A percentile compares a stretch with the other conserved stretches of the same genome.
These are phyloP conservation scores for Heliconius congener DNA, from an alignment of 1,140 invertebrate genomes.

Conservation along the genomic window DNA sequence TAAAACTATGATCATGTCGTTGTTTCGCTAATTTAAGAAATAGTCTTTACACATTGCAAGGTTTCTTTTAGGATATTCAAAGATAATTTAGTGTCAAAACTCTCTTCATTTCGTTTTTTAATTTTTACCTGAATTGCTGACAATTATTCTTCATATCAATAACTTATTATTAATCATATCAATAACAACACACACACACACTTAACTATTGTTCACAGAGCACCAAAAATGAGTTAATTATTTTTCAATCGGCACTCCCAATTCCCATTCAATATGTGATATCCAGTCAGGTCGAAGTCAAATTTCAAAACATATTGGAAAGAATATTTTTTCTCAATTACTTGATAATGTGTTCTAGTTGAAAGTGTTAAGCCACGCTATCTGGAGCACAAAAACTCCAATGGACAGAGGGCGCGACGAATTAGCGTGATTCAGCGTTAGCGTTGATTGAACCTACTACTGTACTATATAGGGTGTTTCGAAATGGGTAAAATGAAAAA, in stretches of 20 bases:
- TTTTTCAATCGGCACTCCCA: conserved; percentile 2
- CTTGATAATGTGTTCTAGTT: conserved; percentile 39
- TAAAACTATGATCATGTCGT: too few species aligned
- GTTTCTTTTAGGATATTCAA: too few species aligned
- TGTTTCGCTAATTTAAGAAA: too few species aligned
- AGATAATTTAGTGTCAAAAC: too few species aligned
- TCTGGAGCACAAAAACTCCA: conserved; percentile 55
- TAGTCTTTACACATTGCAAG: too few species aligned
- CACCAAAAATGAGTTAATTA: neutral
- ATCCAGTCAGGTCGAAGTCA: neutral
- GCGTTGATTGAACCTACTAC: conserved; percentile 64
- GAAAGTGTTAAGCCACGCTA: conserved; percentile 39
- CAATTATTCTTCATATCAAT: too few species aligned
- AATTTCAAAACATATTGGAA: conserved; percentile 16
- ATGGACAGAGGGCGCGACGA: conserved; percentile 69
- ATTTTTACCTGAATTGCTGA: too few species aligned
- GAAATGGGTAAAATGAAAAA: neutral
- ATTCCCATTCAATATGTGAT: conserved; percentile 5
- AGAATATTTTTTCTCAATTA: conserved; percentile 26
- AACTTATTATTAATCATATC: too few species aligned
- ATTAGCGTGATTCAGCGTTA: conserved; percentile 66
- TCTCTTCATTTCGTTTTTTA: too few species aligned
- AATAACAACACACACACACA: too few species aligned
- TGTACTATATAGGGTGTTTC: conserved; percentile 54
- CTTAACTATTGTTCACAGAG: neutral